Evolutionary conservation across 2,888 invertebrate genomes (phyloP).

Genomic region (Icerya purchasi): DNA sequence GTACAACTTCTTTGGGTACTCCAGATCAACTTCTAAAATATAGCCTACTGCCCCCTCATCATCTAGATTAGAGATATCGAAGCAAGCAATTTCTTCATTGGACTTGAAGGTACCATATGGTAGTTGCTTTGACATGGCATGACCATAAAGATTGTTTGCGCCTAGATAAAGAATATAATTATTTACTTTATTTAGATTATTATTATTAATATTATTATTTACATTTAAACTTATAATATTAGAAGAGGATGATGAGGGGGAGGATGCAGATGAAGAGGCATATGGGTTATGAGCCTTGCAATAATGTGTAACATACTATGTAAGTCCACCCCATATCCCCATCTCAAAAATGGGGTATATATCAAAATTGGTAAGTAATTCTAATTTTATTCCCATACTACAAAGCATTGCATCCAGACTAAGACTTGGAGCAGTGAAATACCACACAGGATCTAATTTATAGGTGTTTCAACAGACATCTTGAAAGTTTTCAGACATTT

Average conservation of each 20-base stretch:
- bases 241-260: too few relatives aligned
- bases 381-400: conserved; percentile 17
- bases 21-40: too few relatives aligned
- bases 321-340: conserved; percentile 4
- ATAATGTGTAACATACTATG: background rate
- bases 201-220: too few relatives aligned
- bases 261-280: too few relatives aligned
- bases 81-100: too few relatives aligned
- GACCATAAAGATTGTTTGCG: conserved; percentile 4
- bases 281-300: conserved; percentile 1
- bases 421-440: conserved; percentile 21
- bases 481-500: conserved; percentile 24
- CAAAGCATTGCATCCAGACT: conserved; percentile 21
- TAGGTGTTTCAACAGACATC: conserved; percentile 19
- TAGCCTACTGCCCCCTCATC: too few relatives aligned
- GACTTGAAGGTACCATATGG: background rate
- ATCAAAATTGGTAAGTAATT: conserved; percentile 14
- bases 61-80: too few relatives aligned
- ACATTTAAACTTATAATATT: too few relatives aligned
- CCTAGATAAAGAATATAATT: background rate
- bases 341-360: background rate
- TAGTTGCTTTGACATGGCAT: background rate
- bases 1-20: too few relatives aligned
- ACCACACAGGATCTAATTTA: conserved; percentile 21
- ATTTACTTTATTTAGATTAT: too few relatives aligned